Percentiles rank a stretch among this genome's conserved stretches.
Conservation (phyloP, 2,113 vertebrate genomes). For the Cinclus cinclus region DNA sequence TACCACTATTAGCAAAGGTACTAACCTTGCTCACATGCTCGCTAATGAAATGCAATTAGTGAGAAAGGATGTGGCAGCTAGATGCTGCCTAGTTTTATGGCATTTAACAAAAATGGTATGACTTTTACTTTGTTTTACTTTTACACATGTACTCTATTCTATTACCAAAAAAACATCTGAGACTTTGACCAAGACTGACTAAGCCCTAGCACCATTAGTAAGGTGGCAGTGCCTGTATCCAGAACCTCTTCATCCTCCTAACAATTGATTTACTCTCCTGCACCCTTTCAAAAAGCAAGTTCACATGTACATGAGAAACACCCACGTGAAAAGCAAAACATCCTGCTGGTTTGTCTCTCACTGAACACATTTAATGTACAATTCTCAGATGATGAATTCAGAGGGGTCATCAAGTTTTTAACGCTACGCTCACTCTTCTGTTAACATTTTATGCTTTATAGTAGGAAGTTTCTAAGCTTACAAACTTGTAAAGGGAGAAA, state of each 20-base stretch:
- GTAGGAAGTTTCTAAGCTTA: background rate
- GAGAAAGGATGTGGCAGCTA: background rate
- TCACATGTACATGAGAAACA: background rate
- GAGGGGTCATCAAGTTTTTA: background rate
- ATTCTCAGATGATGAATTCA: background rate
- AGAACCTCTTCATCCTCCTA: background rate
- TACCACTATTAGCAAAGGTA: background rate
- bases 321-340: background rate
- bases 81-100: background rate
- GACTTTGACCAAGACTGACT: background rate
- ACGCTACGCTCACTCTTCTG: background rate
- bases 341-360: background rate
- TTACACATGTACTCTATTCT: background rate
- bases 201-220: background rate
- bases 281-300: background rate
- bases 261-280: accelerated
- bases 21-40: background rate
- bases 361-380: background rate
- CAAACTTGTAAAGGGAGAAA: background rate
- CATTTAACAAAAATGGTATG: background rate
- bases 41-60: background rate
- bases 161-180: background rate
- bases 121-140: background rate
- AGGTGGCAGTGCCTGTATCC: background rate
- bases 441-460: background rate